Conservation (phyloP, 2,113 vertebrate genomes). For the Ibidorhyncha struthersii region DNA sequence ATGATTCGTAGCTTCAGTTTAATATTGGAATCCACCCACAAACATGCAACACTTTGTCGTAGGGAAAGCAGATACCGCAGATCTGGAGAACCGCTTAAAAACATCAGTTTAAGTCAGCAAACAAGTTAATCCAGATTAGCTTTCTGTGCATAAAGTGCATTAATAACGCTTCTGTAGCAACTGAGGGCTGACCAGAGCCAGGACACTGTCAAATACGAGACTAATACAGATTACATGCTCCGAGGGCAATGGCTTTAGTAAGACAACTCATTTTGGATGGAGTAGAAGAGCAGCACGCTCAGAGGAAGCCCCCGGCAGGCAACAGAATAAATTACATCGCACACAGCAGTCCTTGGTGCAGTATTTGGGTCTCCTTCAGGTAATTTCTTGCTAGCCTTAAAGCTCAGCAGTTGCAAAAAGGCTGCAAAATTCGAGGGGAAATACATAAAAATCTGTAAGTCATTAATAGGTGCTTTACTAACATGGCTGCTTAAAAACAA, state of each 20-base stretch:
- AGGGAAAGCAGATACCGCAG: neutral
- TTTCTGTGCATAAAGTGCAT: neutral
- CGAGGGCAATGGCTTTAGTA: neutral
- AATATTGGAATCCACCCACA: neutral
- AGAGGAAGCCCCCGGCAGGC: neutral
- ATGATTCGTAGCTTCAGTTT: neutral
- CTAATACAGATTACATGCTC: neutral
- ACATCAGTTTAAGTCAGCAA: neutral
- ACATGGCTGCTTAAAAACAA: neutral
- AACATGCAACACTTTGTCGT: fast-evolving
- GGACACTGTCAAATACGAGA: neutral
- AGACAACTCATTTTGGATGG: neutral
- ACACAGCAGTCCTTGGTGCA: fast-evolving
- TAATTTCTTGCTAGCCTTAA: neutral
- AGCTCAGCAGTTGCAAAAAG: neutral
- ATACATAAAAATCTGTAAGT: neutral
- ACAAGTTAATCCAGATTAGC: neutral
- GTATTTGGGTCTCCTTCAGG: neutral
- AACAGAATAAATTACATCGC: neutral
- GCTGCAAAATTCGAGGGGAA: neutral
- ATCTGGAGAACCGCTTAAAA: neutral
- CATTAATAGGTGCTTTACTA: neutral
- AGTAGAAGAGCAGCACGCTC: fast-evolving
- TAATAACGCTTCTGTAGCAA: neutral
- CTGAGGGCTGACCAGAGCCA: neutral